Conservation (phyloP, 64 coral and sea anemone genomes). For the Catalaphyllia jardinei region DNA sequence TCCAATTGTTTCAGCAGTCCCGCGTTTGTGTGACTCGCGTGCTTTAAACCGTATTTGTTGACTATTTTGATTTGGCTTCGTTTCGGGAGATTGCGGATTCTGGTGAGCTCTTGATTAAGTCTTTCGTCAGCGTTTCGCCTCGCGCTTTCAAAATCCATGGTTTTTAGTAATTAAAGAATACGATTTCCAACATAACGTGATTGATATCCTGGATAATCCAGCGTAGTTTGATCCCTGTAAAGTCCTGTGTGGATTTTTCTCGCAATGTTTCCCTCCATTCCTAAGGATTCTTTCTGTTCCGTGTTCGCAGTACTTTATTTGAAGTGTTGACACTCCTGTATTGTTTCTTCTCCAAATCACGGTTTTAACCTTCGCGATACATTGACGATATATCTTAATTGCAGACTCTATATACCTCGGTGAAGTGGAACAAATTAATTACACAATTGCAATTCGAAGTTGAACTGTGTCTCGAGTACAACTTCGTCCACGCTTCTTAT, state of each 20-base stretch:
- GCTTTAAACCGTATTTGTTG: slow-evolving; percentile 85
- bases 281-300: not conserved
- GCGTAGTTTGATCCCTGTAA: not conserved
- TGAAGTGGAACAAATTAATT: not conserved
- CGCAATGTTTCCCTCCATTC: not conserved
- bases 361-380: not conserved
- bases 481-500: not conserved
- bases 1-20: slow-evolving; percentile 71
- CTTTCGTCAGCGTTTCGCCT: slow-evolving; percentile 69
- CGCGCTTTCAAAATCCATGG: slow-evolving; percentile 50
- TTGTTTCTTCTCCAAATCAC: not conserved
- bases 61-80: slow-evolving; percentile 58
- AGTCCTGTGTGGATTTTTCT: not conserved
- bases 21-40: slow-evolving; percentile 75
- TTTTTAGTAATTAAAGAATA: slow-evolving; percentile 1
- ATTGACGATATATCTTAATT: not conserved
- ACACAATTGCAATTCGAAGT: not conserved
- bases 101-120: slow-evolving; percentile 77
- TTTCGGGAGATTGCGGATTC: slow-evolving; percentile 86
- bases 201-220: slow-evolving; percentile 17
- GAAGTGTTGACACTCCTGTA: not conserved
- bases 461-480: not conserved
- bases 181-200: not conserved
- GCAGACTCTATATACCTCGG: not conserved
- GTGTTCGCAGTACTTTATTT: not conserved